These are phyloP conservation scores for Sorex fumeus DNA, from an alignment of 2,113 vertebrate species.

Conservation along the genomic window DNA sequence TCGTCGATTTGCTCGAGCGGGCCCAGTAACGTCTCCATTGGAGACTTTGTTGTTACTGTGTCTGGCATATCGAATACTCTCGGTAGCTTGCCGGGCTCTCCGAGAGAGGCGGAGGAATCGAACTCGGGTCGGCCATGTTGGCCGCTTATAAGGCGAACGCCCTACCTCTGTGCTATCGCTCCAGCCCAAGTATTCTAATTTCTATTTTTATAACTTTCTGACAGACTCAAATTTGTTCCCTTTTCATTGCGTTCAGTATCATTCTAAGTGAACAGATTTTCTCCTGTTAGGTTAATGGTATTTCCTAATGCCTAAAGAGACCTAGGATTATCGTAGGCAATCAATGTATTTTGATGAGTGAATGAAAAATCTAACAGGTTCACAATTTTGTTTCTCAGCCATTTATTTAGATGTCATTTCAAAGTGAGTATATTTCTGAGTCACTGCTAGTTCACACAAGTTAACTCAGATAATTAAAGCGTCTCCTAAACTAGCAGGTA, in stretches of 20 bases:
- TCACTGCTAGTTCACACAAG: not conserved
- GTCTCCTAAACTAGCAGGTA: slow-evolving; percentile 20
- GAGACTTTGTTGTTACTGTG: too few relatives aligned
- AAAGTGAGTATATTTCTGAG: slow-evolving; percentile 8
- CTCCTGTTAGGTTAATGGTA: not conserved
- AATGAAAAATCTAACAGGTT: not conserved
- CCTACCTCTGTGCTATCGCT: too few relatives aligned
- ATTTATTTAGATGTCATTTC: not conserved
- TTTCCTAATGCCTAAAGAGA: not conserved
- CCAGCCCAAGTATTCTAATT: too few relatives aligned
- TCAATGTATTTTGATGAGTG: not conserved
- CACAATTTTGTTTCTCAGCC: slow-evolving; percentile 21
- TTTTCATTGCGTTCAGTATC: not conserved
- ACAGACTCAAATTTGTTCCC: not conserved
- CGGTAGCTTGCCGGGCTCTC: too few relatives aligned
- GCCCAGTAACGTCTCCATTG: too few relatives aligned
- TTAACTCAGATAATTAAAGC: slow-evolving; percentile 27
- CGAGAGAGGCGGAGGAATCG: too few relatives aligned
- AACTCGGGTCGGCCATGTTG: too few relatives aligned
- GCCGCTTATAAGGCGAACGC: too few relatives aligned
- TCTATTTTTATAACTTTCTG: not conserved
- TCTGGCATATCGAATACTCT: too few relatives aligned
- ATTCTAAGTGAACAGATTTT: not conserved
- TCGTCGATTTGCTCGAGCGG: too few relatives aligned
- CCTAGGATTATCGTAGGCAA: not conserved